These are phyloP conservation scores for Archips crataeganus DNA, from an alignment of 2,888 invertebrate genomes.

Conservation along the genomic window DNA sequence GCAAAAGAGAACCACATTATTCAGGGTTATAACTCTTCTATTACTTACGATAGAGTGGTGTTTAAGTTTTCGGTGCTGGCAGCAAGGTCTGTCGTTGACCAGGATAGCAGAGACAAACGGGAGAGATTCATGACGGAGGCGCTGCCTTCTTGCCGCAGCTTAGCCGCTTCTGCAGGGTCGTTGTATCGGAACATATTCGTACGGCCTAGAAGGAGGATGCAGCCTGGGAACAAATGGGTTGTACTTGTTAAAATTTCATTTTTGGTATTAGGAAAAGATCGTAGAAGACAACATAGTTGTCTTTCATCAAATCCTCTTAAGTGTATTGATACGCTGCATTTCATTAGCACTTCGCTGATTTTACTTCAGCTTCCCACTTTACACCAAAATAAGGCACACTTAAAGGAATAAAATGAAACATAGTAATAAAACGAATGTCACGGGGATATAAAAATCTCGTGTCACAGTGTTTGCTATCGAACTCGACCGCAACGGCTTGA, in stretches of 20 bases:
- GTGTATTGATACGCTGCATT: not conserved
- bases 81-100: slow-evolving; percentile 93
- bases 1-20: too few relatives aligned
- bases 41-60: slow-evolving; percentile 71
- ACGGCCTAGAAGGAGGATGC: slow-evolving; percentile 91
- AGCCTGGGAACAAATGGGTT: slow-evolving; percentile 77
- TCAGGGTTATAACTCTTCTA: not conserved
- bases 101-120: slow-evolving; percentile 92
- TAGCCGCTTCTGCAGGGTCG: slow-evolving; percentile 95
- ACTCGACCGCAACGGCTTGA: too few relatives aligned
- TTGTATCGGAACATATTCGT: slow-evolving; percentile 95
- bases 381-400: not conserved
- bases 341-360: not conserved
- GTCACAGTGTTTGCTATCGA: too few relatives aligned
- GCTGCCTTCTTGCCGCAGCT: slow-evolving; percentile 90
- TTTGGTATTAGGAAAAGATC: not conserved
- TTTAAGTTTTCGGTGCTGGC: slow-evolving; percentile 89
- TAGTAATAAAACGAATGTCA: too few relatives aligned
- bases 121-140: slow-evolving; percentile 91
- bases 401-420: not conserved
- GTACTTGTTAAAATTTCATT: not conserved
- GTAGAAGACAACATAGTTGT: too few relatives aligned
- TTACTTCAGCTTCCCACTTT: not conserved
- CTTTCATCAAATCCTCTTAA: too few relatives aligned
- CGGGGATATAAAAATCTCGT: too few relatives aligned